These are phyloP conservation scores for Urocitellus parryii DNA, from an alignment of 2,113 vertebrate genomes.

Conservation along the genomic window DNA sequence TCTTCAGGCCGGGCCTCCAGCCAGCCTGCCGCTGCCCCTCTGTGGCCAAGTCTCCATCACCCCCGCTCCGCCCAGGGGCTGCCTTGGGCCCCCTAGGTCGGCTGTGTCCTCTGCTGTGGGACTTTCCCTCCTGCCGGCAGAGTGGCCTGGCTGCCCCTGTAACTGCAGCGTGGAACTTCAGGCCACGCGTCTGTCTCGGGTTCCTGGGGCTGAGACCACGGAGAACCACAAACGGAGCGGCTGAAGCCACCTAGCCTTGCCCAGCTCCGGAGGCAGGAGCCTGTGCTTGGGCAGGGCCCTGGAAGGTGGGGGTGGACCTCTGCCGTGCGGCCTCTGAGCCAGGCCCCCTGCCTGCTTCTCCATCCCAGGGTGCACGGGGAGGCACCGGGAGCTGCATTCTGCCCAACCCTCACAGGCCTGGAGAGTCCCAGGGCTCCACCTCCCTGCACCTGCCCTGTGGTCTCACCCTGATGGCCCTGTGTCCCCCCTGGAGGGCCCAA, in stretches of 20 bases:
- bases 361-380: neutral
- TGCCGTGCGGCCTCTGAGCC: no score
- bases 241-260: no score
- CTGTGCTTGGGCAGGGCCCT: neutral
- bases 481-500: neutral
- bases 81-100: no score
- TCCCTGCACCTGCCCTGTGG: no score
- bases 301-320: neutral
- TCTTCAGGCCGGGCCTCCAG: neutral
- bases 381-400: no score
- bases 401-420: no score
- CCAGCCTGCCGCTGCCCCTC: neutral
- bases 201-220: neutral
- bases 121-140: neutral
- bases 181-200: neutral
- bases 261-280: neutral
- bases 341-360: neutral
- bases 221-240: rapidly evolving
- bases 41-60: no score
- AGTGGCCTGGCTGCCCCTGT: rapidly evolving
- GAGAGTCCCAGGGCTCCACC: no score
- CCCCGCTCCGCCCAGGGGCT: no score
- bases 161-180: no score
- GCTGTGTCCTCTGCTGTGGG: neutral
- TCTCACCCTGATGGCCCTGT: no score